A percentile compares a stretch with the other conserved stretches of the same genome.
phyloP scores from a whole-genome alignment of 35 echinoderm and acorn worm species.

The Amphiura filiformis region DNA sequence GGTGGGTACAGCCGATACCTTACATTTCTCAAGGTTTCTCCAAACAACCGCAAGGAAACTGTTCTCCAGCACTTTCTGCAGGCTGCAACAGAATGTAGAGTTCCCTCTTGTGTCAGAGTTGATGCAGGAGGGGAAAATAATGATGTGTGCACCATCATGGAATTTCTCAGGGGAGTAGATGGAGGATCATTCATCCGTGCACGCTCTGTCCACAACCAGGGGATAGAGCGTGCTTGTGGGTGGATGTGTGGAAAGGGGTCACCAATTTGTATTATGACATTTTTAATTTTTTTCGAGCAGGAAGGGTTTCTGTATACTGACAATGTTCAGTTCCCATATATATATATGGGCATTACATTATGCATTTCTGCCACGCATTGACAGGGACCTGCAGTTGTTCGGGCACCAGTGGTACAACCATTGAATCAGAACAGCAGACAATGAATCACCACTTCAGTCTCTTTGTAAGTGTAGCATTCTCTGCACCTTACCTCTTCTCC shows the following conservation, averaged over 20 bases:
- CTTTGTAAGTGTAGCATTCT: constrained; percentile 20
- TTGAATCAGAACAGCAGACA: constrained; percentile 37
- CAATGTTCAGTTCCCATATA: constrained; percentile 36
- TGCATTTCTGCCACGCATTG: constrained; percentile 43
- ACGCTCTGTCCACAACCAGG: constrained; percentile 45
- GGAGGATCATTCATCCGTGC: constrained; percentile 33
- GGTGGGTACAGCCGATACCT: constrained; percentile 34
- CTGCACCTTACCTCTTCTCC: too few relatives aligned
- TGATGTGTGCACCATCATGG: constrained; percentile 45
- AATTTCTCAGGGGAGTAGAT: not conserved
- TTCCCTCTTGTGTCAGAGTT: constrained; percentile 29
- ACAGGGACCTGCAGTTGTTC: constrained; percentile 11
- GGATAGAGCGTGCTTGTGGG: constrained; percentile 50
- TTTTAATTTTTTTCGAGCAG: constrained; percentile 39
- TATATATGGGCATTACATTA: constrained; percentile 56
- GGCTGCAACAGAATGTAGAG: constrained; percentile 15
- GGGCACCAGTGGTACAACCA: constrained; percentile 51
- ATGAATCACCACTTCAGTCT: constrained; percentile 28
- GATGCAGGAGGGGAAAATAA: constrained; percentile 50
- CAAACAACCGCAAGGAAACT: constrained; percentile 38
- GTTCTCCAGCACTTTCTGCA: constrained; percentile 14
- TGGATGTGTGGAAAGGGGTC: constrained; percentile 43
- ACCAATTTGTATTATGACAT: constrained; percentile 55
- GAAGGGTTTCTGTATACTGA: constrained; percentile 10
- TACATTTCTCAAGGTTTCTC: constrained; percentile 9